Conservation (phyloP, 2,888 invertebrate genomes). For the Chrysomela aeneicollis region DNA sequence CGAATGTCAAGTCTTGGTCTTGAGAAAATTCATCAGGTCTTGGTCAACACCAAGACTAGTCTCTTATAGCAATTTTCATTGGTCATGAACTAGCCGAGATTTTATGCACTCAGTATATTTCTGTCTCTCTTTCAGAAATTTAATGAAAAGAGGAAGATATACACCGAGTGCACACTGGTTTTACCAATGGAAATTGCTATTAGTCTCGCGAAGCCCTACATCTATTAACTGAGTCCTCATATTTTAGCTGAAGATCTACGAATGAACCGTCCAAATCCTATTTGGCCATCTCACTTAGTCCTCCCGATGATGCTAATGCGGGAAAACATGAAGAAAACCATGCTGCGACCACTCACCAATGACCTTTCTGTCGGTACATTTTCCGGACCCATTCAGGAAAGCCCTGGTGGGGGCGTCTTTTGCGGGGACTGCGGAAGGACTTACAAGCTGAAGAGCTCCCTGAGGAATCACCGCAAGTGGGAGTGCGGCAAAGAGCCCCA, state of each 20-base stretch:
- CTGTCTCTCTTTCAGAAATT: too few species aligned
- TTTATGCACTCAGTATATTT: too few species aligned
- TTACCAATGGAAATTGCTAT: too few species aligned
- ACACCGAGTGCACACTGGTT: too few species aligned
- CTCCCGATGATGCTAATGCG: constrained; percentile 72
- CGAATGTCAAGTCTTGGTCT: too few species aligned
- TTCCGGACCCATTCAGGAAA: constrained; percentile 33
- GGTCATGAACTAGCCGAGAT: too few species aligned
- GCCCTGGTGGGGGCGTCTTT: constrained; percentile 67
- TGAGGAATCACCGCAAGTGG: constrained; percentile 45
- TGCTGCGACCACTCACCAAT: constrained; percentile 46
- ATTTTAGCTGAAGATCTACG: background rate
- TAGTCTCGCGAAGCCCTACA: too few species aligned
- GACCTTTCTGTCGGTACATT: constrained; percentile 32
- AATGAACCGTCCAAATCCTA: constrained; percentile 68
- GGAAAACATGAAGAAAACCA: constrained; percentile 57
- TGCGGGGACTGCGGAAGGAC: constrained; percentile 84
- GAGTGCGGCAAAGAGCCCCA: too few species aligned
- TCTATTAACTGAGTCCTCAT: background rate
- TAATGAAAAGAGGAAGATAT: too few species aligned
- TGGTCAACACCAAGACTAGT: too few species aligned
- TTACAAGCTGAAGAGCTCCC: constrained; percentile 64
- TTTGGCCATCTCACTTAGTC: constrained; percentile 78
- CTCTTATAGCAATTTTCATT: too few species aligned
- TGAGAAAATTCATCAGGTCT: too few species aligned